These are phyloP conservation scores for Anagrus nilaparvatae DNA, from an alignment of 1,140 invertebrate species.

Conservation along the genomic window DNA sequence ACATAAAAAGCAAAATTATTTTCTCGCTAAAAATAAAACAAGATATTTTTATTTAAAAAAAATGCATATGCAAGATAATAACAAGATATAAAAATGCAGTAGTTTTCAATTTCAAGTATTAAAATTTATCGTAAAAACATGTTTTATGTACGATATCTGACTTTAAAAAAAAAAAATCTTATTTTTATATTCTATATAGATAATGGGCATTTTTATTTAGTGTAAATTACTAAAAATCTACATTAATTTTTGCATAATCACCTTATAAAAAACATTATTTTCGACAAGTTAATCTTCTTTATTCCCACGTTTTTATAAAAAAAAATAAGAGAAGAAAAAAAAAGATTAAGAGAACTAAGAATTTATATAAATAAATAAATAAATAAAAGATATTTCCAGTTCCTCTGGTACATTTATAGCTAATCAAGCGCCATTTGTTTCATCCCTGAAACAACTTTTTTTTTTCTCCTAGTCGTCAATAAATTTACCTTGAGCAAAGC, in stretches of 20 bases:
- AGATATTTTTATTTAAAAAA: too few species aligned
- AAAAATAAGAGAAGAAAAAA: too few species aligned
- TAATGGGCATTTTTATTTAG: conserved; percentile 15
- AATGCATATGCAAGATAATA: too few species aligned
- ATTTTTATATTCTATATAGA: too few species aligned
- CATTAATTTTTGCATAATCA: conserved; percentile 17
- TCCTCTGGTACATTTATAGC: conserved; percentile 20
- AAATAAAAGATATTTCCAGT: conserved; percentile 11
- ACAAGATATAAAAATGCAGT: too few species aligned
- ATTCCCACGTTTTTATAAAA: conserved; percentile 16
- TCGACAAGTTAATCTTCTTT: conserved; percentile 17
- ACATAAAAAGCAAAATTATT: too few species aligned
- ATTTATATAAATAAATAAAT: too few species aligned
- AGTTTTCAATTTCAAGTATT: too few species aligned
- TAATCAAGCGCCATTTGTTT: conserved; percentile 21
- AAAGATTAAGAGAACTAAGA: conserved; percentile 11
- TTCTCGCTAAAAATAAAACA: too few species aligned
- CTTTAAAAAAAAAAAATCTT: too few species aligned
- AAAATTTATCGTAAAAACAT: too few species aligned
- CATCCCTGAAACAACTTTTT: conserved; percentile 27
- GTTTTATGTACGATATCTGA: too few species aligned
- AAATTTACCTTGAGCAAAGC: conserved; percentile 31
- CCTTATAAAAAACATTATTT: conserved; percentile 12
- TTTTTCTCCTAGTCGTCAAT: conserved; percentile 22
- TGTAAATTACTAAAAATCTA: conserved; percentile 17